phyloP scores from a whole-genome alignment of 2,113 vertebrate genomes.

The Genyomyrus donnyi region DNA sequence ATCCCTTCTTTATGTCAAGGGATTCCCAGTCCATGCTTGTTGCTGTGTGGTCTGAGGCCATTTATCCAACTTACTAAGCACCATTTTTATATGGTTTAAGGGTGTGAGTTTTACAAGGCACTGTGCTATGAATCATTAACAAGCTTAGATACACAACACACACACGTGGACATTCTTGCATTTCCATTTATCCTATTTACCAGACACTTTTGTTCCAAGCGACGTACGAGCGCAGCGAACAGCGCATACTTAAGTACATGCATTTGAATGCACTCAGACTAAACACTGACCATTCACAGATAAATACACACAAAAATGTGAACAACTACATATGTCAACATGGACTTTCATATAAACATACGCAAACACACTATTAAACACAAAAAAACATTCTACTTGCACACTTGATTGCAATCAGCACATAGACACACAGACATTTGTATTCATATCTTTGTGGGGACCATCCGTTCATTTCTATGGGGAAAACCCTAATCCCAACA shows the following conservation, averaged over 20 bases:
- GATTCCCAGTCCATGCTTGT: neutral
- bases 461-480: neutral
- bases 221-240: neutral
- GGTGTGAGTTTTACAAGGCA: neutral
- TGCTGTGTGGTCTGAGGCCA: neutral
- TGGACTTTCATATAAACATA: neutral
- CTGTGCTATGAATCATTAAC: neutral
- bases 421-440: neutral
- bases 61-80: neutral
- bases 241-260: neutral
- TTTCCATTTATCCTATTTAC: neutral
- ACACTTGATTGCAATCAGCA: constrained; percentile 17
- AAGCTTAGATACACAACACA: neutral
- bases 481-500: neutral
- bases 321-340: neutral
- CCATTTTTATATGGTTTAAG: neutral
- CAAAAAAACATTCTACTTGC: neutral
- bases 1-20: neutral
- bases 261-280: neutral
- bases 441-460: neutral
- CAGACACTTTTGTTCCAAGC: neutral
- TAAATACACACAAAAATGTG: neutral
- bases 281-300: neutral
- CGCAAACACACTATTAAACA: neutral
- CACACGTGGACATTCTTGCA: neutral